Evolutionary conservation across 2,888 invertebrate genomes (phyloP).

Genomic region (Hirtodrosophila trivittata): DNA sequence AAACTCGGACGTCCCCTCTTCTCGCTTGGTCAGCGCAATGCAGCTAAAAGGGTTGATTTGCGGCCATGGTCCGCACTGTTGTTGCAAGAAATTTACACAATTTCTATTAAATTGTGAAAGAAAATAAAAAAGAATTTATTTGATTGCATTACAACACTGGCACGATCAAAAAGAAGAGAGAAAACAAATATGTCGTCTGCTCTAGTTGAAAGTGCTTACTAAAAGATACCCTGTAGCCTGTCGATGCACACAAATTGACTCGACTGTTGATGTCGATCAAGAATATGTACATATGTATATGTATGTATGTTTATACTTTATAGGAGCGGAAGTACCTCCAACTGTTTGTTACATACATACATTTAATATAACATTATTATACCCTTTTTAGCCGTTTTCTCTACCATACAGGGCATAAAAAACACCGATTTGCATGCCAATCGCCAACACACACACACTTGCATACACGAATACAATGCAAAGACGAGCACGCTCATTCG

Average conservation of each 20-base stretch:
- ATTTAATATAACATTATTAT: not conserved
- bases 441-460: constrained; percentile 17
- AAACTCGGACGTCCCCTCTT: constrained; percentile 33
- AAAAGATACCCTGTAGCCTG: too few species aligned
- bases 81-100: constrained; percentile 21
- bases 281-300: too few species aligned
- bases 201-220: too few species aligned
- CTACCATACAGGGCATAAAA: not conserved
- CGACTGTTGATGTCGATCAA: too few species aligned
- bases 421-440: constrained; percentile 43
- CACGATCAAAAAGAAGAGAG: constrained; percentile 36
- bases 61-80: constrained; percentile 22
- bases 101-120: constrained; percentile 30
- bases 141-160: constrained; percentile 24
- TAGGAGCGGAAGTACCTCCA: too few species aligned
- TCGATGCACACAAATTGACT: too few species aligned
- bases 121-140: constrained; percentile 17
- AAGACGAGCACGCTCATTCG: not conserved
- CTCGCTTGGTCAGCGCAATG: constrained; percentile 49
- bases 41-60: constrained; percentile 34
- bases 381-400: not conserved
- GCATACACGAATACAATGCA: not conserved
- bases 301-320: too few species aligned
- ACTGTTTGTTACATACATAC: too few species aligned
- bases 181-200: not conserved